These are phyloP conservation scores for Formicarius rufipectus DNA, from an alignment of 2,113 vertebrate species.

Conservation along the genomic window DNA sequence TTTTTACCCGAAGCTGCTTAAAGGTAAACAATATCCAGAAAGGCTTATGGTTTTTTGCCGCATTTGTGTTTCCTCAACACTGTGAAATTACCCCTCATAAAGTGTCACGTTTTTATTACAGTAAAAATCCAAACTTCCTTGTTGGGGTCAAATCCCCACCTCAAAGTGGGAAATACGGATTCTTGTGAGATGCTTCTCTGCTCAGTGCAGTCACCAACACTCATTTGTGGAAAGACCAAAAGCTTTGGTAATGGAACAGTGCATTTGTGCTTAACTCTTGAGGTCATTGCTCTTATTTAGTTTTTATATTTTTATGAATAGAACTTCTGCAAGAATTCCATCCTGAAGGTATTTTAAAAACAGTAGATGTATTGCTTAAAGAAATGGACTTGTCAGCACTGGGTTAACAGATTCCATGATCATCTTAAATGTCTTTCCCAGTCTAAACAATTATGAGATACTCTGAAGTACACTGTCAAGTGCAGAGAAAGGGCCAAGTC, in stretches of 20 bases:
- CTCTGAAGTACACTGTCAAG: neutral
- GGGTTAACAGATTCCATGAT: neutral
- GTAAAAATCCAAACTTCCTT: neutral
- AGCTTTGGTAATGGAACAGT: neutral
- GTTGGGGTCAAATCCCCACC: neutral
- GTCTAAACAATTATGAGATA: neutral
- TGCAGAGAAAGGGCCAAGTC: neutral
- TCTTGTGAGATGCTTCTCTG: neutral
- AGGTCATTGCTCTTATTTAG: accelerated
- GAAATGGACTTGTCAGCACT: neutral
- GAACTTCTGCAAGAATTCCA: neutral
- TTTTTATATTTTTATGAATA: neutral
- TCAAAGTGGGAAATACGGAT: neutral
- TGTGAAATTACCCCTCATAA: neutral
- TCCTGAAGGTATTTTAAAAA: neutral
- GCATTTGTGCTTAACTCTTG: neutral
- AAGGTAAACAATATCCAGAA: neutral
- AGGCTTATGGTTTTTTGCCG: accelerated
- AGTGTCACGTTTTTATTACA: neutral
- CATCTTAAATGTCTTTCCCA: neutral
- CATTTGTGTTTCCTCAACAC: neutral
- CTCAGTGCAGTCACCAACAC: accelerated
- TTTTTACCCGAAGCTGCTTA: neutral
- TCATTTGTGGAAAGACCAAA: neutral
- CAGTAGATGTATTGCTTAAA: neutral